phyloP scores from a whole-genome alignment of 2,797 vertebrate species.

The Sebastes hubbsi region DNA sequence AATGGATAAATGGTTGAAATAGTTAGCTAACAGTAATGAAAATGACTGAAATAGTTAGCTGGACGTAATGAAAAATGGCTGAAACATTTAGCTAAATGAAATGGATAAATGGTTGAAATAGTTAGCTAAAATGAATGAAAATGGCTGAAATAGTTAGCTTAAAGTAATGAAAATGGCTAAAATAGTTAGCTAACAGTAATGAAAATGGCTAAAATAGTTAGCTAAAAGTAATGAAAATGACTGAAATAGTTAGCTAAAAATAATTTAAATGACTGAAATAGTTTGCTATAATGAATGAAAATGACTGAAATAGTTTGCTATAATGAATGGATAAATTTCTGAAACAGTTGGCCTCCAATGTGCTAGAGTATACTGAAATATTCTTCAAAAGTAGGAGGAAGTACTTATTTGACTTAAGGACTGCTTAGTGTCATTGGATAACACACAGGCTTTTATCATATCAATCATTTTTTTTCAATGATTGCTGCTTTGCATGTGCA shows the following conservation, averaged over 20 bases:
- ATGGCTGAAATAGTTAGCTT: too few species aligned
- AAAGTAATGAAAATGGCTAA: too few species aligned
- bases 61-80: too few species aligned
- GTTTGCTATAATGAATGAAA: too few species aligned
- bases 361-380: neutral
- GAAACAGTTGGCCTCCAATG: neutral
- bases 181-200: too few species aligned
- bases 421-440: neutral
- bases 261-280: too few species aligned
- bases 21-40: neutral
- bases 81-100: too few species aligned
- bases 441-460: neutral
- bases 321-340: too few species aligned
- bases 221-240: too few species aligned
- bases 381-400: neutral
- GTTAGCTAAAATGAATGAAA: too few species aligned
- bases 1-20: neutral
- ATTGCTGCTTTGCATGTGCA: neutral
- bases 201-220: neutral
- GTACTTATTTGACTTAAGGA: neutral
- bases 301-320: neutral
- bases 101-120: too few species aligned
- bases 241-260: too few species aligned
- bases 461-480: neutral
- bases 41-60: neutral